Base-by-base conservation (phyloP, 2,113 vertebrate genomes). In the Halcyon senegalensis region DNA sequence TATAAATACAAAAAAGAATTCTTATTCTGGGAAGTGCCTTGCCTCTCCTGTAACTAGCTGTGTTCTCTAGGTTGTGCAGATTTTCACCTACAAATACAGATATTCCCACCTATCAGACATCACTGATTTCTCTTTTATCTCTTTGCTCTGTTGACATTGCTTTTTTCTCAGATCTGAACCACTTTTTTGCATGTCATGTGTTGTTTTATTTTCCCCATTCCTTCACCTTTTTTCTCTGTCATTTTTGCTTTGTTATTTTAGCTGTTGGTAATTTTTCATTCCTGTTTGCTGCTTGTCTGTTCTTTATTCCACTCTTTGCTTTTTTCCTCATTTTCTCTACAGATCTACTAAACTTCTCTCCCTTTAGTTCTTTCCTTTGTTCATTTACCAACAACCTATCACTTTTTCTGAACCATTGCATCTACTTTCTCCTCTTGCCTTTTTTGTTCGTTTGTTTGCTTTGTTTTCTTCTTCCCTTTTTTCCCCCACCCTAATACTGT, bases 161-260 rank as follows among this genome's bases (percentile, higher is more conserved):
- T 93, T 96, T 94, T 94, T 87, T 87, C 93, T 94, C 63, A 85
- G 87, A 85, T 90, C 84, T 95, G 67, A 95, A 85, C 43, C 55
- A 76, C 37, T 88, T 85, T 87, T 95, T 87, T 85, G 37, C 23
- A 11, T 83, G 84, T 95, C 93, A 62, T 87, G 35, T 63, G 67
- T 64, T 94, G 46, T 50, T 87, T 87, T 88, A 46, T 90, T 95
- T 94, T 85, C 19, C 28, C 35, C 33, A 24, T 91, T 87, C 62
- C 30, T 91, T 81, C n/a, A 46, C 56, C 74, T 91, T 95, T 87
- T 93, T 95, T 31, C 59, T 69, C 58, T 91, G 84, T 88, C n/a
- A 33, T 41, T 95, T 94, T 93, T 79, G 41, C 70, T 93, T 91
- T 86, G 35, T 96, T 91, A 76, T 93, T 94, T 89, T 83, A 73